Evolutionary conservation across 2,888 invertebrate species (phyloP), one percentile per base, ranked within the genome.

Genomic region (Sminthurinus aureus): DNA sequence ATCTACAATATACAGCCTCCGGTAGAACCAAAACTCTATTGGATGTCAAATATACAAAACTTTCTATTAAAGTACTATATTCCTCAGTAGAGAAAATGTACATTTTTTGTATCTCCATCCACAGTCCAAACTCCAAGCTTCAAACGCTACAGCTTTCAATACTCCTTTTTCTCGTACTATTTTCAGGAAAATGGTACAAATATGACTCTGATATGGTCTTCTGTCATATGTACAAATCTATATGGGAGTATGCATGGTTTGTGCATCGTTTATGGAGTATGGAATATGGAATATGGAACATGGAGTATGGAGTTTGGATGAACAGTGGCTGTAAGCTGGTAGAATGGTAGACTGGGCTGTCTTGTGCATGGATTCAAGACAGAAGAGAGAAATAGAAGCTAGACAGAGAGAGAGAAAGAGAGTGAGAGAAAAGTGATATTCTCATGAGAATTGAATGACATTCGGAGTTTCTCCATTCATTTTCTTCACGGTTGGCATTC

Each of bases 391-490:
- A n/a, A n/a, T 6, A 38, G 6, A 38, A 38, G 38, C 38, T 38
- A 38, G n/a, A n/a, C n/a, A n/a, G 52, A 66, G 78, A 71, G 79
- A 71, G 71, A 80, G 52, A 4, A 24, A 24, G 80, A 73, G 69
- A 69, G 38, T 22, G 73, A 69, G 81, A 74, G 75, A 52, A 76
- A 84, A 82, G 84, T 75, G 82, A 76, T 79, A 71, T 82, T 82
- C 84, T 69, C 84, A 3, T 0, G 82, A 52, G 79, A 79, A 1
- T 24, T 67, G 22, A 50, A 73, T 78, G 84, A 79, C 81, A 84
- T 81, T 84, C 78, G 24, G 79, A 79, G 71, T 84, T 84, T 84
- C 82, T 82, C 71, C 82, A 84, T 82, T 84, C 79, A 84, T 84
- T 82, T 82, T 80, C 73, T 75, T 76, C 58, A 76, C 76, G 76